phyloP scores from a whole-genome alignment of 2,113 vertebrate genomes.

The Harpagus bidentatus region DNA sequence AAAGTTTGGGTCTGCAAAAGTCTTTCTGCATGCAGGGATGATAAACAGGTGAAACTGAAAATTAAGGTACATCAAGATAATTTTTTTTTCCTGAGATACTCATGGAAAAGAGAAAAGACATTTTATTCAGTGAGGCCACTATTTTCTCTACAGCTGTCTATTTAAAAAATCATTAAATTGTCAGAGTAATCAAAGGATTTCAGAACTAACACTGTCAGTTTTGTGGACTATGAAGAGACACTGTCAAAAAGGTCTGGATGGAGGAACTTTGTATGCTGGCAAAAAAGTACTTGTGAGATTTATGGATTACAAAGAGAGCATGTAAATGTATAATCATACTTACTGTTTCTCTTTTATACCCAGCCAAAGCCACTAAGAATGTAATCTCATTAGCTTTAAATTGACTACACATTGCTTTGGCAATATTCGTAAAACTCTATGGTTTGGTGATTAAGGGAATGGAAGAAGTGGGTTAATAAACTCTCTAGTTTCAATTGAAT shows the following conservation, averaged over 20 bases:
- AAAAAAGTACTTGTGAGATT: constrained; percentile 16
- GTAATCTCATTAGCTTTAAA: constrained; percentile 54
- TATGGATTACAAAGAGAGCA: constrained; percentile 14
- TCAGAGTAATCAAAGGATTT: background rate
- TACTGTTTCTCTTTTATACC: background rate
- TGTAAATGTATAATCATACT: constrained; percentile 11
- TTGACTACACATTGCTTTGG: constrained; percentile 30
- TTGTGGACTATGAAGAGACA: background rate
- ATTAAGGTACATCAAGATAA: background rate
- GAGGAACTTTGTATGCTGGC: background rate
- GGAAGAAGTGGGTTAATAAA: constrained; percentile 12
- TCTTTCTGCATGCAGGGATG: background rate
- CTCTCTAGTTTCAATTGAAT: background rate
- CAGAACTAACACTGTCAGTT: background rate
- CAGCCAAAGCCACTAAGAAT: constrained; percentile 36
- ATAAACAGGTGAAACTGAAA: background rate
- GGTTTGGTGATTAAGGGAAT: constrained; percentile 6
- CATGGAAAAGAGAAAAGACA: background rate
- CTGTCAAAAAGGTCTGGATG: background rate
- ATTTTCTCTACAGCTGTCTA: background rate
- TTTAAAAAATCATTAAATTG: background rate
- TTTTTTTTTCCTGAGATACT: background rate
- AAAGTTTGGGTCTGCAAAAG: background rate
- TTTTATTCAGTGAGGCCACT: background rate
- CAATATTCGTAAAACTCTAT: constrained; percentile 14